Base-by-base conservation (phyloP, 2,113 vertebrate genomes). In the Macquaria ambigua region DNA sequence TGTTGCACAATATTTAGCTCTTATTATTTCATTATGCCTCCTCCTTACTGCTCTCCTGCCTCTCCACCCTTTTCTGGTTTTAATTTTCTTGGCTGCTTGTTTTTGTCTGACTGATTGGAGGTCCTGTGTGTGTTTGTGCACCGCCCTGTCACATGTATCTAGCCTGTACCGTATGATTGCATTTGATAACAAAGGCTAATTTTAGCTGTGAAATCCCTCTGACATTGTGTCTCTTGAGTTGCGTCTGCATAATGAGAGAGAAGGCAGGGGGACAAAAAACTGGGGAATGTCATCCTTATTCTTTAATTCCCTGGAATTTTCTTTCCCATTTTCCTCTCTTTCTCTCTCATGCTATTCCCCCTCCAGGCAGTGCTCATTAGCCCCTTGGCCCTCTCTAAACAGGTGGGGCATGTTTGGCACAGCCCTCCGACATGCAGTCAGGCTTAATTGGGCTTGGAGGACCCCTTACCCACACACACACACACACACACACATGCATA, bases 331-430 rank as follows among this genome's bases (percentile, higher is more conserved):
- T 73, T 81, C 6, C 50, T 62, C 78, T 72, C 25, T 52, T 66
- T 37, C 18, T 53, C 64, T 25, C 70, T 41, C 39, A 58, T 77
- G 74, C 66, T 69, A 37, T 74, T 83, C 74, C 81, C 74, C 81
- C 84, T 87, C 67, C 79, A 92, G 90, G 87, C 93, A 56, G 83
- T 83, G 90, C 94, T 96, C 95, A 95, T 95, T 95, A 96, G 93
- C 93, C 94, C 89, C 90, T 74, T 92, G 90, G 93, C 87, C 94
- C 76, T 79, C 82, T 93, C 88, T 90, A 91, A 93, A 92, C 93
- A 95, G 93, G 90, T 93, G 93, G 93, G 91, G 91, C 94, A 93
- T 95, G 93, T 94, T 96, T 96, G 95, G 94, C 95, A 90, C 91
- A 89, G 89, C 89, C 93, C 83, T 92, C 87, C 84, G 86, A 93